phyloP scores from a whole-genome alignment of 2,797 vertebrate species.

The Sebastes steindachneri region DNA sequence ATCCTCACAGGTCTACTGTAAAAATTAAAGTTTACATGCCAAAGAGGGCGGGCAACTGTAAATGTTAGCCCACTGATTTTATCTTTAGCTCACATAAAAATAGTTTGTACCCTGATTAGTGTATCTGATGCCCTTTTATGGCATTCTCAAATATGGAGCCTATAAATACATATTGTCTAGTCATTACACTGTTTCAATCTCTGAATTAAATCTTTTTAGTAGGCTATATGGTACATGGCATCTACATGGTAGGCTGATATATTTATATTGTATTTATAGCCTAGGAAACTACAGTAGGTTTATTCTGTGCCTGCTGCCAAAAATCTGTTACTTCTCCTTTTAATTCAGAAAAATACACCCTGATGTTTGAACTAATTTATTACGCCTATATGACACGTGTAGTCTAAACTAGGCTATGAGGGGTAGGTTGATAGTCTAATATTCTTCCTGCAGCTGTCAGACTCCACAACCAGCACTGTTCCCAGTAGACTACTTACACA shows the following conservation, averaged over 20 bases:
- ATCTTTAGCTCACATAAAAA: conserved; percentile 31
- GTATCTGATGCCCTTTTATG: background rate
- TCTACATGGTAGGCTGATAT: too few species aligned
- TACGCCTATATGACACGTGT: background rate
- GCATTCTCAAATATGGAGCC: background rate
- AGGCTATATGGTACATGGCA: background rate
- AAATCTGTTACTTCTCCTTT: background rate
- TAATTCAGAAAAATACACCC: background rate
- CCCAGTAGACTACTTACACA: too few species aligned
- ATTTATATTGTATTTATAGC: background rate
- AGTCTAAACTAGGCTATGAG: background rate
- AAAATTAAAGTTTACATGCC: background rate
- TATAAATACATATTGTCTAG: background rate
- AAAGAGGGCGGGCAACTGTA: background rate
- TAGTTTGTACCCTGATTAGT: background rate
- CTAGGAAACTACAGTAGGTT: background rate
- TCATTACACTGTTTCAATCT: background rate
- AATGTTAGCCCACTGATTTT: background rate
- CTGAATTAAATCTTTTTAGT: background rate
- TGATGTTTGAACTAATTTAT: background rate
- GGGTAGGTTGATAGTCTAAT: too few species aligned
- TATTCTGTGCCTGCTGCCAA: background rate
- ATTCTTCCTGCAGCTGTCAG: background rate
- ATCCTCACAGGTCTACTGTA: background rate
- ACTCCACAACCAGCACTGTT: too few species aligned